Base-by-base conservation (phyloP, 2,113 vertebrate species). In the Gymnorhina tibicen region DNA sequence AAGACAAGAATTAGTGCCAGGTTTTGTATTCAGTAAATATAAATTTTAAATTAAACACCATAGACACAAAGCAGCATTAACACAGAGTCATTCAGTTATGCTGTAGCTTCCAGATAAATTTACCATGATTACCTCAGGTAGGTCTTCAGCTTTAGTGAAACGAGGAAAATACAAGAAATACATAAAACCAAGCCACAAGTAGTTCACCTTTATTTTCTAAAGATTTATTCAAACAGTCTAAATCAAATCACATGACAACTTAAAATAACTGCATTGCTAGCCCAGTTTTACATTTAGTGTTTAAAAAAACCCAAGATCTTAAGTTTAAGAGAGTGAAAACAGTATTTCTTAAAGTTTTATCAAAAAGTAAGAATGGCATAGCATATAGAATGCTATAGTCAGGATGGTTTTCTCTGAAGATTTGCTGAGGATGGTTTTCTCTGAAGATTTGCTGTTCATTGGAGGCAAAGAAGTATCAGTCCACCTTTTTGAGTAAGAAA, bases 401-500 rank as follows among this genome's bases (percentile, higher is more conserved):
- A 73, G 81, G 35, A 79, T 81, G 33, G 13, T 50, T 96, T 96
- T 97, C 76, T 79, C 41, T 94, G 58, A 85, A 93, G 87, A 49
- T 96, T 62, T 96, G 35, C 59, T 84, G 78, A 73, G 81, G 35
- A 79, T 81, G 33, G 13, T 50, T 96, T 96, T 97, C 76, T 79
- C 41, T 94, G 58, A 85, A 93, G 87, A 49, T 96, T 62, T 96
- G 35, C 59, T 84, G 78, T 59, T 95, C 49, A 30, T 85, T 64
- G 19, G 86, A 95, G 30, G 82, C n/a, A 42, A 94, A 96, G 64
- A 77, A 85, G 67, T 67, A 42, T 90, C 16, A 95, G 87, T 66
- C 93, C 95, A 44, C 96, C 84, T 84, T 91, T 96, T 55, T 97
- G 55, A 67, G 69, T 95, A 46, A 93, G 14, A 26, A 97, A 70